phyloP scores from a whole-genome alignment of 2,797 vertebrate species.

The Margarornis squamiger region DNA sequence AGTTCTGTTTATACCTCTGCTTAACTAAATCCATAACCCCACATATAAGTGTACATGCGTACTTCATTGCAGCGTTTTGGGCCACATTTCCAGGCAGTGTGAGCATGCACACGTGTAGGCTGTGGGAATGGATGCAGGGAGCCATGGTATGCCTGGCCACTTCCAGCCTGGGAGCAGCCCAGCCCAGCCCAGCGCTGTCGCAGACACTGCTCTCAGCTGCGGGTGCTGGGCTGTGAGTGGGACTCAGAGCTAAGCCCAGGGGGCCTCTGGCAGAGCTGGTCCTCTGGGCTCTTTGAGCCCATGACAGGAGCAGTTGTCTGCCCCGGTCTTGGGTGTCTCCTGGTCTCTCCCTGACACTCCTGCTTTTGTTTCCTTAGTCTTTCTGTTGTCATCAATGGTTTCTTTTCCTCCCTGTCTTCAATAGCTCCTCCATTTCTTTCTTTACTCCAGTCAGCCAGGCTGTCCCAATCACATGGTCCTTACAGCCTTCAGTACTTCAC shows the following conservation, averaged over 20 bases:
- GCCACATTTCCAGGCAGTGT: neutral
- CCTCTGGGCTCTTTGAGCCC: rapidly evolving
- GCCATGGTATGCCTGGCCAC: neutral
- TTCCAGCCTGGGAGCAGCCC: too few species aligned
- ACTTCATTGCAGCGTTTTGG: neutral
- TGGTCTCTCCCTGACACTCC: neutral
- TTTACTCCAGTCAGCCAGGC: neutral
- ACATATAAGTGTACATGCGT: rapidly evolving
- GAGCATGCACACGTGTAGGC: rapidly evolving
- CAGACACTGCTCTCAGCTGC: neutral
- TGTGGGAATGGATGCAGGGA: neutral
- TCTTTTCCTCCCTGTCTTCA: neutral
- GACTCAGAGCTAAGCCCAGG: rapidly evolving
- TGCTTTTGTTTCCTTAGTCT: neutral
- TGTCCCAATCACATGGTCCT: neutral
- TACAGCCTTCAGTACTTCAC: neutral
- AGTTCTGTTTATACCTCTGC: neutral
- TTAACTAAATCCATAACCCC: neutral
- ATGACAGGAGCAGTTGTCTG: neutral
- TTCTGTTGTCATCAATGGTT: neutral
- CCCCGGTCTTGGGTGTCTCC: neutral
- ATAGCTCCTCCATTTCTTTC: neutral
- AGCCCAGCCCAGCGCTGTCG: rapidly evolving
- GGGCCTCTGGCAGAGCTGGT: neutral
- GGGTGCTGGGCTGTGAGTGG: rapidly evolving